phyloP scores from a whole-genome alignment of 2,888 invertebrate genomes.

The Helobdella robusta region DNA sequence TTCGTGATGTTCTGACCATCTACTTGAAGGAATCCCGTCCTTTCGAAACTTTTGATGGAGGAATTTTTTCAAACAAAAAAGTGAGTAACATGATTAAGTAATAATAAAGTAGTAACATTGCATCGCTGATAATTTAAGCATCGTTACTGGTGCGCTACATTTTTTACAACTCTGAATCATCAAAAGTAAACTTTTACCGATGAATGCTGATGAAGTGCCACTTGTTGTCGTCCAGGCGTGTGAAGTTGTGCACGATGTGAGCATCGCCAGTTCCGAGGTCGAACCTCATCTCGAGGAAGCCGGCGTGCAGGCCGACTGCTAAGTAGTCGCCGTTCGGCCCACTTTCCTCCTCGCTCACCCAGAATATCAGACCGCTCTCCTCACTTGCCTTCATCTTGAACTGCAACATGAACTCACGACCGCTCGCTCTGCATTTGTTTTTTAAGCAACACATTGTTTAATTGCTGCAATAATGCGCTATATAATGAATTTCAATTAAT shows the following conservation, averaged over 20 bases:
- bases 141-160: too few species aligned
- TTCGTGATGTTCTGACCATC: conserved; percentile 74
- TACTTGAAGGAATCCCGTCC: conserved; percentile 70
- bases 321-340: conserved; percentile 60
- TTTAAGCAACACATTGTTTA: neutral
- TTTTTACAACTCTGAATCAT: too few species aligned
- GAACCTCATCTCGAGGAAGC: conserved; percentile 56
- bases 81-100: too few species aligned
- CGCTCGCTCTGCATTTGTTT: conserved; percentile 11
- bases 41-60: conserved; percentile 28
- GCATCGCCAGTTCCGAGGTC: conserved; percentile 80
- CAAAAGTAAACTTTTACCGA: too few species aligned
- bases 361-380: conserved; percentile 67
- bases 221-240: conserved; percentile 76
- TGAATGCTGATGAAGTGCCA: conserved; percentile 79
- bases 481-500: too few species aligned
- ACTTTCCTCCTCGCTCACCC: conserved; percentile 65
- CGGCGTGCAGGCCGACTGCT: conserved; percentile 71
- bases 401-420: conserved; percentile 60
- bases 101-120: too few species aligned
- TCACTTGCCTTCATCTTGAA: conserved; percentile 69
- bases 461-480: neutral
- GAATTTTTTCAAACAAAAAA: too few species aligned
- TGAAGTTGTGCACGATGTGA: conserved; percentile 70
- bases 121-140: too few species aligned